phyloP scores from a whole-genome alignment of 2,888 invertebrate species.

The Galerucella nymphaeae region DNA sequence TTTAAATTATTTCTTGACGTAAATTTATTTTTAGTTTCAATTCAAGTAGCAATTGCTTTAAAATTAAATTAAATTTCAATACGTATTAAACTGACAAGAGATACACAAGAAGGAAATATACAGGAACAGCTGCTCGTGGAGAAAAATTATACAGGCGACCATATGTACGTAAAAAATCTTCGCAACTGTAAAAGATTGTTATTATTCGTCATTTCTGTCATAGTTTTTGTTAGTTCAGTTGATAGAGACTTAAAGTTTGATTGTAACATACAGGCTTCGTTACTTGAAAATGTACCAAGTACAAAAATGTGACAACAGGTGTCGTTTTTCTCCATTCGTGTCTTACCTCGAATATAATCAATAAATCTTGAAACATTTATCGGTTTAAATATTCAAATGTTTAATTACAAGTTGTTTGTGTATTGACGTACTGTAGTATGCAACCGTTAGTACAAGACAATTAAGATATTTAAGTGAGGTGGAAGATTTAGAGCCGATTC shows the following conservation, averaged over 20 bases:
- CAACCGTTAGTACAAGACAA: not conserved
- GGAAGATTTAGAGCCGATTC: too few species aligned
- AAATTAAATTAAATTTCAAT: constrained; percentile 3
- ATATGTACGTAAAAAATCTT: not conserved
- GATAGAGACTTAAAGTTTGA: too few species aligned
- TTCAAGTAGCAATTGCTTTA: too few species aligned
- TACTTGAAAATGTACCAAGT: too few species aligned
- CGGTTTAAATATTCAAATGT: not conserved
- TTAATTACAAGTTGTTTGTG: not conserved
- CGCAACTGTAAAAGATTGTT: not conserved
- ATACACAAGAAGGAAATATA: not conserved
- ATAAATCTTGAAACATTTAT: not conserved
- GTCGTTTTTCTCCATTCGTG: not conserved
- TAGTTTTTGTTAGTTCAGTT: too few species aligned
- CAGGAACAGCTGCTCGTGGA: not conserved
- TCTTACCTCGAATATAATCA: not conserved
- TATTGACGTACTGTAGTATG: not conserved
- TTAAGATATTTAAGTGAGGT: too few species aligned
- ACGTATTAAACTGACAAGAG: not conserved
- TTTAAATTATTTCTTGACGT: too few species aligned
- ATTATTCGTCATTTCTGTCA: too few species aligned
- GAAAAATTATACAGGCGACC: not conserved
- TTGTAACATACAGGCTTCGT: too few species aligned
- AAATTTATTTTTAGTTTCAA: too few species aligned
- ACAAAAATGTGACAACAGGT: not conserved